Evolutionary conservation across 1,140 invertebrate species (phyloP).

Genomic region (Drosophila kanapiae): DNA sequence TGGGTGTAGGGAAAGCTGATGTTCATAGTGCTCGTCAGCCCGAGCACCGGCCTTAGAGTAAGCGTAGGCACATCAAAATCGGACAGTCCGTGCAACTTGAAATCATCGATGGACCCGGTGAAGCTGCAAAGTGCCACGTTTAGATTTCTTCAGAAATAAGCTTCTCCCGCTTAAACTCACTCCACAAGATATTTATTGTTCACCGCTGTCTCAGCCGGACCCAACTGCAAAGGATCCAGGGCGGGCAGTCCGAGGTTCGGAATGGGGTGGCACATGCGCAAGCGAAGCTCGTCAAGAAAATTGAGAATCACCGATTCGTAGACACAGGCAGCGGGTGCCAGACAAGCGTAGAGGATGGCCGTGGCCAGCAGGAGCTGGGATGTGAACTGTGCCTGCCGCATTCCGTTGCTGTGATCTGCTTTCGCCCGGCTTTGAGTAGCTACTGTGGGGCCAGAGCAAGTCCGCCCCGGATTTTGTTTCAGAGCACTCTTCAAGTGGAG

Average conservation of each 20-base stretch:
- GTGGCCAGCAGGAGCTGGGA: constrained; percentile 32
- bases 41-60: constrained; percentile 31
- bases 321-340: constrained; percentile 42
- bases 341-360: constrained; percentile 33
- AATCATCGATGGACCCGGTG: constrained; percentile 67
- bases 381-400: constrained; percentile 20
- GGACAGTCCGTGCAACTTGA: constrained; percentile 65
- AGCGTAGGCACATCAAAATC: constrained; percentile 62
- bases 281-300: constrained; percentile 62
- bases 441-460: constrained; percentile 30
- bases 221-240: constrained; percentile 64
- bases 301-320: constrained; percentile 50
- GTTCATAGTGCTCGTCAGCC: constrained; percentile 50
- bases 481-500: constrained; percentile 41
- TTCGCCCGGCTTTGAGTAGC: constrained; percentile 12
- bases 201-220: constrained; percentile 39
- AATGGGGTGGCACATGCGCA: constrained; percentile 80
- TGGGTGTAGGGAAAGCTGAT: constrained; percentile 63
- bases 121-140: constrained; percentile 45
- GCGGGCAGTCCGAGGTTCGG: constrained; percentile 73
- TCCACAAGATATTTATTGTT: constrained; percentile 76
- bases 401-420: constrained; percentile 32
- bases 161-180: constrained; percentile 38
- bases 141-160: neutral
- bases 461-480: constrained; percentile 49